Percentiles rank a stretch among this genome's conserved stretches.
These are phyloP conservation scores for Cephus pygmeus DNA, from an alignment of 2,888 invertebrate species.

Conservation along the genomic window DNA sequence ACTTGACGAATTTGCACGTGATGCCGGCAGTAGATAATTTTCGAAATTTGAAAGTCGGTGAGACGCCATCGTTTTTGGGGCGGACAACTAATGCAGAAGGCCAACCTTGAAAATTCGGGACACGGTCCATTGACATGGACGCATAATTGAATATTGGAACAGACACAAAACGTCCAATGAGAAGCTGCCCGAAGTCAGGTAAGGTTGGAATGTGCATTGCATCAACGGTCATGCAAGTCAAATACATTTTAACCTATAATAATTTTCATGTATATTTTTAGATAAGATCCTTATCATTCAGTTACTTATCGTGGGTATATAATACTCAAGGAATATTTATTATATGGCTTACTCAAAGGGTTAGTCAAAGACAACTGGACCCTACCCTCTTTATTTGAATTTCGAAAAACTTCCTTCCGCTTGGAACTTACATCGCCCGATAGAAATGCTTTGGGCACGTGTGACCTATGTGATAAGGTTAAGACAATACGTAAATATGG, in stretches of 20 bases:
- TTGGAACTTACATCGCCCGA: too few species aligned
- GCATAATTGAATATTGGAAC: neutral
- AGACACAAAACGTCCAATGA: neutral
- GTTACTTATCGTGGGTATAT: neutral
- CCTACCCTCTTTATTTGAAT: too few species aligned
- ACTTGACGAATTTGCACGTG: neutral
- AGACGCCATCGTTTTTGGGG: neutral
- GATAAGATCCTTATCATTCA: neutral
- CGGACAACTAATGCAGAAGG: neutral
- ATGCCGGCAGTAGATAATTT: neutral
- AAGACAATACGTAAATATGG: too few species aligned
- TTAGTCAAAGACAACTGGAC: too few species aligned
- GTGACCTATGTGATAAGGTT: too few species aligned
- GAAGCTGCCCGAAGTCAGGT: neutral
- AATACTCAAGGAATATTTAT: too few species aligned
- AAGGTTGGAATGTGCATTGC: neutral
- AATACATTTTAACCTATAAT: slow-evolving; percentile 16
- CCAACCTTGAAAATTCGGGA: neutral
- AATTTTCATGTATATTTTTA: slow-evolving; percentile 4
- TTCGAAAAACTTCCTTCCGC: too few species aligned
- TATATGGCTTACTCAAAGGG: too few species aligned
- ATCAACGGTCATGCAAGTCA: slow-evolving; percentile 22
- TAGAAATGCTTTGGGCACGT: too few species aligned
- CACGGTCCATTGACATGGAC: neutral
- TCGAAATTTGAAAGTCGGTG: neutral